Base-by-base conservation (phyloP, 2,797 vertebrate species). In the Phyllotis vaccarum region DNA sequence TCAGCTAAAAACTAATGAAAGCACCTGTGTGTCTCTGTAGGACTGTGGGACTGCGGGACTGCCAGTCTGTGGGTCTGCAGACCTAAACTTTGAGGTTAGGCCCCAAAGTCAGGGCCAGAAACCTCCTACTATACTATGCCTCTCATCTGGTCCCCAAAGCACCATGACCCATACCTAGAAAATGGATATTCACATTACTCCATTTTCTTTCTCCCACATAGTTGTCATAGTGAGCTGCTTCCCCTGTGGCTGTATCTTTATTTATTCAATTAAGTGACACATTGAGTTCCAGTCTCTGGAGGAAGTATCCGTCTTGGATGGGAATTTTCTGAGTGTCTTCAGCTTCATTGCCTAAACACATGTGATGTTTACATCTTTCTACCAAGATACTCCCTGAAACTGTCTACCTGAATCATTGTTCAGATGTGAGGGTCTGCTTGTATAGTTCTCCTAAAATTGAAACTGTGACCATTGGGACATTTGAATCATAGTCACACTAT, bases 111-210 rank as follows among this genome's bases (percentile, higher is more conserved):
- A n/a, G n/a, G n/a, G n/a, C n/a, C n/a, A n/a, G n/a, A n/a, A n/a
- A n/a, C n/a, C n/a, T n/a, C n/a, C n/a, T n/a, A n/a, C n/a, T n/a
- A n/a, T n/a, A n/a, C n/a, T n/a, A 2, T 2, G 10, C 6, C 9
- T 17, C n/a, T 19, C 9, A 24, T 66, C 19, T 34, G 9, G 8
- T 62, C 27, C 31, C 19, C n/a, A 7, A 12, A 6, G 2, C n/a
- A 64, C 3, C 2, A 2, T 27, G 21, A 37, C 5, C 27, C 54
- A 9, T 19, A 58, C 13, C 13, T 29, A 22, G 31, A 19, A 40
- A 43, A 22, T 1, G 5, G 34, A 29, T 12, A 8, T 40, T 43
- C 16, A 31, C 21, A 31, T 52, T n/a, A 14, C 0, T 1, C 5
- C 79, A 76, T 83, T 60, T 60, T 60, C 24, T 49, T 85, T 89